Conservation (phyloP, 2,888 invertebrate species). For the Ormyrus rosae region DNA sequence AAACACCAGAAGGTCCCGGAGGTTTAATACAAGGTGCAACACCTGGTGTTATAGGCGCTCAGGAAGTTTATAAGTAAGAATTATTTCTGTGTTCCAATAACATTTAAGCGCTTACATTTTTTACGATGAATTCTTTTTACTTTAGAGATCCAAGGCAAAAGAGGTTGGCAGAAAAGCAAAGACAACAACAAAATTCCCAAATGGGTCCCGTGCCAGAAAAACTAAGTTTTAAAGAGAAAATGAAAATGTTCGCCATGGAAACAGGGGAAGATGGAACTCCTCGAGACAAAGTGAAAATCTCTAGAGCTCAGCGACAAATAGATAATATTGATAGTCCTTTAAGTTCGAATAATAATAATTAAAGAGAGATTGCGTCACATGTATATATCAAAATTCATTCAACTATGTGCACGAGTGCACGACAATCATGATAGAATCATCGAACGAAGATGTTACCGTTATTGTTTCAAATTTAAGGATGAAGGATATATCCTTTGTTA, state of each 20-base stretch:
- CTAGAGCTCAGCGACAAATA: slow-evolving; percentile 95
- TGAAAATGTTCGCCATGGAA: slow-evolving; percentile 99
- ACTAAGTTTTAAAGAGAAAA: slow-evolving; percentile 98
- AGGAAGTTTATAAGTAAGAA: slow-evolving; percentile 93
- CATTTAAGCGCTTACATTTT: not conserved
- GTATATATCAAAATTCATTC: slow-evolving; percentile 45
- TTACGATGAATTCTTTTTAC: not conserved
- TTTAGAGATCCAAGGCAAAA: slow-evolving; percentile 91
- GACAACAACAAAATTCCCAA: slow-evolving; percentile 80
- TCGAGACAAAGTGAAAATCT: slow-evolving; percentile 96
- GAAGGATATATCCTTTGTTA: slow-evolving; percentile 52
- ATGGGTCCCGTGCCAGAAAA: slow-evolving; percentile 90
- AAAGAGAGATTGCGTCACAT: slow-evolving; percentile 25
- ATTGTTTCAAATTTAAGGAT: slow-evolving; percentile 54
- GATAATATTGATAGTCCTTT: slow-evolving; percentile 81
- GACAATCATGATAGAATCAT: slow-evolving; percentile 54
- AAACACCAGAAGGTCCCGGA: slow-evolving; percentile 81
- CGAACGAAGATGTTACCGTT: slow-evolving; percentile 52
- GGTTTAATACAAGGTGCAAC: slow-evolving; percentile 81
- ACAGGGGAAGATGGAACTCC: slow-evolving; percentile 95
- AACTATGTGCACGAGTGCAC: slow-evolving; percentile 50
- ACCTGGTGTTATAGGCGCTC: slow-evolving; percentile 97
- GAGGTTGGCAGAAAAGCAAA: slow-evolving; percentile 88
- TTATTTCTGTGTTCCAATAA: slow-evolving; percentile 10
- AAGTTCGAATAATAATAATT: slow-evolving; percentile 65